Evolutionary conservation across 2,797 vertebrate genomes (phyloP).

Genomic region (Craterocephalus amniculus): DNA sequence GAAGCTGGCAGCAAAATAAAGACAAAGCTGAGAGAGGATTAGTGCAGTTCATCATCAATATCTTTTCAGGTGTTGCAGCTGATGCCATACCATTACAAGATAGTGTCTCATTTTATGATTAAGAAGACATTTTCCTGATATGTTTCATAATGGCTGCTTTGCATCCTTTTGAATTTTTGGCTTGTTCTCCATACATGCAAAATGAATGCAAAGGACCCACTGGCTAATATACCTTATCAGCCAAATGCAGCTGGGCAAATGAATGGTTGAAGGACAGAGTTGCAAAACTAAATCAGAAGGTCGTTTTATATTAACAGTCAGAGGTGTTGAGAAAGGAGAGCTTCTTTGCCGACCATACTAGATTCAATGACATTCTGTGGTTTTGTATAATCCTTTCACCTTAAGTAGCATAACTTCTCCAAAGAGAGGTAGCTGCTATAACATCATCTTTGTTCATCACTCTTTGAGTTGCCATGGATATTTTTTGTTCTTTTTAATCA

Average conservation of each 20-base stretch:
- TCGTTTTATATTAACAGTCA: slow-evolving; percentile 71
- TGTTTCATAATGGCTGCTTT: slow-evolving; percentile 65
- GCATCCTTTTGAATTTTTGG: slow-evolving; percentile 66
- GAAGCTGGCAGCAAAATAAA: not conserved
- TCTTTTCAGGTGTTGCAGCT: not conserved
- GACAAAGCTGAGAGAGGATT: not conserved
- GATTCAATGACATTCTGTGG: slow-evolving; percentile 47
- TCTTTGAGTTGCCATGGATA: slow-evolving; percentile 30
- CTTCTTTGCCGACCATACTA: slow-evolving; percentile 56
- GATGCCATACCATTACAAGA: not conserved
- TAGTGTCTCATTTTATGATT: slow-evolving; percentile 47
- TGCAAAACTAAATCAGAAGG: slow-evolving; percentile 73
- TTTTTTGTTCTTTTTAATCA: slow-evolving; percentile 10
- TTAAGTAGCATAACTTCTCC: slow-evolving; percentile 54
- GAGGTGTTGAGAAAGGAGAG: slow-evolving; percentile 63
- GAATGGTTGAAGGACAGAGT: slow-evolving; percentile 52
- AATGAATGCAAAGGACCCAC: slow-evolving; percentile 70
- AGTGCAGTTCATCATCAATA: not conserved
- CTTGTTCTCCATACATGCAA: slow-evolving; percentile 74
- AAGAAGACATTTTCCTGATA: slow-evolving; percentile 60
- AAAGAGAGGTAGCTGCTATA: slow-evolving; percentile 37
- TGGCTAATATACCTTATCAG: slow-evolving; percentile 78
- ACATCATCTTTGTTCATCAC: slow-evolving; percentile 38
- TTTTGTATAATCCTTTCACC: slow-evolving; percentile 59
- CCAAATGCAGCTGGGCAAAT: slow-evolving; percentile 66